Percentiles rank a stretch among this genome's conserved stretches.
Conservation (phyloP, 2,797 vertebrate genomes). For the Huso huso region DNA sequence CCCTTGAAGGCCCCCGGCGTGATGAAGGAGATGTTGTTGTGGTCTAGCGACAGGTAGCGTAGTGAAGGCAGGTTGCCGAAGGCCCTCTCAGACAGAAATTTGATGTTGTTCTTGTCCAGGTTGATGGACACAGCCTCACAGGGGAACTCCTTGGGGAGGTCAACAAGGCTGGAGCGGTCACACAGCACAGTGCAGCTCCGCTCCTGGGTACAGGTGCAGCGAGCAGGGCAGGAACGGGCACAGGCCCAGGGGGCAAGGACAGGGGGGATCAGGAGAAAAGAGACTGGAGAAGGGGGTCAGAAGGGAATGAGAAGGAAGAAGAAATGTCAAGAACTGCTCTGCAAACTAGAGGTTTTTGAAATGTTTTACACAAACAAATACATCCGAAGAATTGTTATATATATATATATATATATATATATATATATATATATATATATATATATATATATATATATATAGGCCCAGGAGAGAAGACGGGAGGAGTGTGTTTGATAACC, state of each 20-base stretch:
- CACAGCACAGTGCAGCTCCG: conserved; percentile 82
- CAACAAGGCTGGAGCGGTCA: conserved; percentile 65
- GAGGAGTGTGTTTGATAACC: no score
- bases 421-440: no score
- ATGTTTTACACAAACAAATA: no score
- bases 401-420: no score
- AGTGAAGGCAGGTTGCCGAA: conserved; percentile 88
- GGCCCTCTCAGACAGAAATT: conserved; percentile 83
- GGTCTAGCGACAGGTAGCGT: conserved; percentile 73
- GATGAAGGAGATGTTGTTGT: conserved; percentile 98
- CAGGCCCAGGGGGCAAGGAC: conserved; percentile 66
- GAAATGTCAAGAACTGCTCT: background rate
- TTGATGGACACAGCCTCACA: conserved; percentile 84
- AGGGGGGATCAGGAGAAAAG: conserved; percentile 59
- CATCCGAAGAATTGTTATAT: no score
- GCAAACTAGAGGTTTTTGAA: no score
- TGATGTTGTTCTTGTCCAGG: conserved; percentile 86
- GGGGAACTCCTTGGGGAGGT: conserved; percentile 81
- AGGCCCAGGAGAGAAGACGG: no score
- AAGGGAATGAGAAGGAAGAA: conserved; percentile 12
- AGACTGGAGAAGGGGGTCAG: conserved; percentile 38
- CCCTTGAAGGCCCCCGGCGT: conserved; percentile 95
- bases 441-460: no score
- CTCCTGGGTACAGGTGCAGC: conserved; percentile 79
- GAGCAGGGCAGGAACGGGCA: conserved; percentile 67